A percentile compares a stretch with the other conserved stretches of the same genome.
phyloP scores from a whole-genome alignment of 2,888 invertebrate genomes.

The Rhagonycha lutea region DNA sequence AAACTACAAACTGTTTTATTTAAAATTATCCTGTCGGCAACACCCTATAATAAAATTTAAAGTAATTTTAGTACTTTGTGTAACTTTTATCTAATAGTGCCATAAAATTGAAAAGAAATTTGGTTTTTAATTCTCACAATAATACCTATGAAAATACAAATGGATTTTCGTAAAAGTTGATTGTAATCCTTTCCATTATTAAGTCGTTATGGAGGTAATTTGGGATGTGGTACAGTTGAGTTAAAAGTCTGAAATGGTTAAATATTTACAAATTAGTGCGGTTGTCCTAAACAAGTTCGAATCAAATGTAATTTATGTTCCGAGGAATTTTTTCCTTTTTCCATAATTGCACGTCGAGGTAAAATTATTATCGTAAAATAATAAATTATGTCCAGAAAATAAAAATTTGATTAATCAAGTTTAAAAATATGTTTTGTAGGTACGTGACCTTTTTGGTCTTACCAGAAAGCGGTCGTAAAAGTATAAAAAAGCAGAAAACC shows the following conservation, averaged over 20 bases:
- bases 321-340: neutral
- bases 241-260: neutral
- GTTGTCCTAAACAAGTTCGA: neutral
- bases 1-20: neutral
- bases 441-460: neutral
- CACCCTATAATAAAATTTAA: neutral
- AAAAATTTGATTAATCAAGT: neutral
- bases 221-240: neutral
- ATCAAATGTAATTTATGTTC: neutral
- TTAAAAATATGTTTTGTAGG: neutral
- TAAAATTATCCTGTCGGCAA: neutral
- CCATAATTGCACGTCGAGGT: neutral
- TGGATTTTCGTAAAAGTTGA: neutral
- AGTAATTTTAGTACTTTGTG: neutral
- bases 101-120: neutral
- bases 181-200: neutral
- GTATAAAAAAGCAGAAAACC: neutral
- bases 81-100: neutral
- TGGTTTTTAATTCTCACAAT: neutral
- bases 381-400: neutral
- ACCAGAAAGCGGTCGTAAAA: neutral
- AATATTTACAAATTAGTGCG: neutral
- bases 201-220: neutral
- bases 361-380: no score
- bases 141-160: neutral